These are phyloP conservation scores for Orussus abietinus DNA, from an alignment of 1,140 invertebrate species.

Conservation along the genomic window DNA sequence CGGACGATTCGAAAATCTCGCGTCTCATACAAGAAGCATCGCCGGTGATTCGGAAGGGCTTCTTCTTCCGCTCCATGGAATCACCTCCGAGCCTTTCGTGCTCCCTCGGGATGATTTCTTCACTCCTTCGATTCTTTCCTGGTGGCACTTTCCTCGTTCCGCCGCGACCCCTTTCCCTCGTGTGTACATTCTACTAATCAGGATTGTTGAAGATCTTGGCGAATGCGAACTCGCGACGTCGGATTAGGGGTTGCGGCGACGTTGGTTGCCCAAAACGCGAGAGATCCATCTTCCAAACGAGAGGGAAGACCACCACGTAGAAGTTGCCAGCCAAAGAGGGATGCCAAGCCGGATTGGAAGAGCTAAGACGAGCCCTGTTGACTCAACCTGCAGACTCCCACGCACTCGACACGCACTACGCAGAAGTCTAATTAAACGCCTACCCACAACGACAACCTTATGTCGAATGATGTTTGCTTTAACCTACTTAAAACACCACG, in stretches of 20 bases:
- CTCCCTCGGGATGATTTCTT: no score
- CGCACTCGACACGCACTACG: conserved; percentile 8
- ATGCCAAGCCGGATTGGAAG: no score
- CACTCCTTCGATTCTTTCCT: conserved; percentile 7
- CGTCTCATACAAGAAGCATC: no score
- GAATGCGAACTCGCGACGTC: background rate
- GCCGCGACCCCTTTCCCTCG: conserved; percentile 10
- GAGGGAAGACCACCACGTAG: background rate
- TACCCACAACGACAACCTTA: conserved; percentile 20
- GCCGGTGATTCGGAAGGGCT: no score
- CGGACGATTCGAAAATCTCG: no score
- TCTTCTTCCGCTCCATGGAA: no score
- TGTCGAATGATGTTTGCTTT: conserved; percentile 5
- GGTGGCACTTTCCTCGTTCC: conserved; percentile 8
- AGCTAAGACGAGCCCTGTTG: conserved; percentile 16
- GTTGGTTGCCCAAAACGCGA: conserved; percentile 14
- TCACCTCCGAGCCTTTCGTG: no score
- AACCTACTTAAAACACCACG: conserved; percentile 10
- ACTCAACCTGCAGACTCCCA: conserved; percentile 26
- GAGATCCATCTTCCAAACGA: conserved; percentile 15
- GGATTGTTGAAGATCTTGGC: background rate
- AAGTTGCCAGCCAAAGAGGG: background rate
- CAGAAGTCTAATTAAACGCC: conserved; percentile 29
- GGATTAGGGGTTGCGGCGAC: conserved; percentile 12
- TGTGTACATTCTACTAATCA: background rate